Evolutionary conservation across 2,888 invertebrate species (phyloP), one percentile per base, ranked within the genome.

Genomic region (Lottia scabra): DNA sequence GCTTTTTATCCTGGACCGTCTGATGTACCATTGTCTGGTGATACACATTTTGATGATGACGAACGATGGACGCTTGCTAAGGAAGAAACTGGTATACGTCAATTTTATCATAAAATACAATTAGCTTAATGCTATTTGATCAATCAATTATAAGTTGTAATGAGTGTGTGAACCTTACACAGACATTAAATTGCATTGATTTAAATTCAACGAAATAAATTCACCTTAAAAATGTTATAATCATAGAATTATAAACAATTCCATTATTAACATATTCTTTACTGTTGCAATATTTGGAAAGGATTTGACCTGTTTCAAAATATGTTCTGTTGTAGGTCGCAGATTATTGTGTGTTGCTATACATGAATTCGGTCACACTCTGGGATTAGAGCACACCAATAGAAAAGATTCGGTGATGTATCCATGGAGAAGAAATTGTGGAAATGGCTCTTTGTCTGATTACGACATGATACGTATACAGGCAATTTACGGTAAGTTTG

Each of bases 21-120:
- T 10, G 56, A 56, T 3, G 23, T 56, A 23, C 56, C 10, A 12
- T 2, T 56, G 23, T 56, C 56, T 6, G 68, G 68, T 23, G 68
- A 68, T 62, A 68, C 68, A 13, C 68, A 68, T 56, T 68, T 68
- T 19, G 68, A 68, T 38, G 68, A 68, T 12, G 48, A 48, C 19
- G 68, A 68, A 15, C 16, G n/a, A 19, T 68, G 68, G 68, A 68
- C 68, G 38, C 30, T 38, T n/a, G 68, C 23, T 30, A 62, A 68
- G 19, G n/a, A 62, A 16, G 56, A 48, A 1, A 48, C 68, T 1
- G 38, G 38, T 38, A 38, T 5, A 30, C 5, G 30, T 30, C 30
- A 4, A 4, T 30, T 30, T 30, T 30, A 30, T 30, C 30, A 4
- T 30, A 30, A 30, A 30, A 30, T 5, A 4, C 30, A 30, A n/a